Percentiles rank a stretch among this genome's conserved stretches.
Conservation (phyloP, 2,797 vertebrate genomes). For the Streptopelia turtur region DNA sequence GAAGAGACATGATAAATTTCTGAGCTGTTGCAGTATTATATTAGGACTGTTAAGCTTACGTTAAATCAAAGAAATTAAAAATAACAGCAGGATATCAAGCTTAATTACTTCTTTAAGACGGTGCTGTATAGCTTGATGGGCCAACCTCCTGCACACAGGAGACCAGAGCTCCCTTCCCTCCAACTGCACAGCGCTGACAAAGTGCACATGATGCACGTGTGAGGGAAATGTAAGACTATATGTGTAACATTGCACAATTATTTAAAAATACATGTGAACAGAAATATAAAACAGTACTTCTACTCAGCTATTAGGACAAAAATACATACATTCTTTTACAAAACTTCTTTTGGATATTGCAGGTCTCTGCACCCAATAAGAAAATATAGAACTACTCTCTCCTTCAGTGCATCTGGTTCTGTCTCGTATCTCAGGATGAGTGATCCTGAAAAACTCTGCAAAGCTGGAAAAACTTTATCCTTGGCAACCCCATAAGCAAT, state of each 20-base stretch:
- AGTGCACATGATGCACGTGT: rapidly evolving
- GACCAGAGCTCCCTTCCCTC: background rate
- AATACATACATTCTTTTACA: background rate
- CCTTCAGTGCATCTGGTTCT: background rate
- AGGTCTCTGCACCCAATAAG: background rate
- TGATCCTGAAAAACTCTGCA: background rate
- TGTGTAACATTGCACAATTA: background rate
- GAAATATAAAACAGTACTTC: background rate
- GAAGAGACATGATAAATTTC: background rate
- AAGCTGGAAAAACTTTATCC: background rate
- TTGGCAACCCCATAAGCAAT: background rate
- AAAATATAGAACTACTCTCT: background rate
- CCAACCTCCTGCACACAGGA: background rate
- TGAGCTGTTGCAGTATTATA: background rate
- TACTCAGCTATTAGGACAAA: background rate
- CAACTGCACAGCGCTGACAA: rapidly evolving
- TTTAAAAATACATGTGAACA: background rate
- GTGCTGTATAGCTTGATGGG: background rate
- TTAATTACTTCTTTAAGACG: background rate
- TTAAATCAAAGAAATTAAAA: constrained; percentile 18
- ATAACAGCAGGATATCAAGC: constrained; percentile 3
- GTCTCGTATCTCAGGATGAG: background rate
- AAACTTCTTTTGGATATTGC: background rate
- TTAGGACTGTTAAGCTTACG: background rate
- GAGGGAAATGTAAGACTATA: rapidly evolving